A percentile compares a stretch with the other conserved stretches of the same genome.
Conservation (phyloP, 2,113 vertebrate genomes). For the Sinocyclocheilus maitianheensis region DNA sequence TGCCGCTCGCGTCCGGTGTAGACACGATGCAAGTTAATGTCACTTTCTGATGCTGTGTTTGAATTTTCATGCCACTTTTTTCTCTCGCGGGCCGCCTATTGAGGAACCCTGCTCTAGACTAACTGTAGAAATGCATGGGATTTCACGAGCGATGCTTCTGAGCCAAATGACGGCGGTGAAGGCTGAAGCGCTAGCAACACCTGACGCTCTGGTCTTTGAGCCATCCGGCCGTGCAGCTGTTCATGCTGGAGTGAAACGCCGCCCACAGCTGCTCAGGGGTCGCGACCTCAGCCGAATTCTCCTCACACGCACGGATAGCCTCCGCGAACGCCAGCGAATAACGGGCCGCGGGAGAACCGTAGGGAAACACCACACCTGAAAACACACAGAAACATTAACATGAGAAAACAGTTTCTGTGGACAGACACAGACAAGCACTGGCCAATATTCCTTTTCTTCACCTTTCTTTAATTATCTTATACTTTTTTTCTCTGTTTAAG, state of each 20-base stretch:
- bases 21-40: too few species aligned
- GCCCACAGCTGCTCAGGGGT: conserved; percentile 86
- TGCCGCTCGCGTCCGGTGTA: too few species aligned
- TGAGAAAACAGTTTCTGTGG: background rate
- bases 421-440: background rate
- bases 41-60: too few species aligned
- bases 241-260: conserved; percentile 85
- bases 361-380: conserved; percentile 91
- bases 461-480: too few species aligned
- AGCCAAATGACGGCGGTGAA: too few species aligned
- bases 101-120: too few species aligned
- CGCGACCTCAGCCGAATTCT: conserved; percentile 84
- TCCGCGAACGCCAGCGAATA: conserved; percentile 82
- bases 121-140: too few species aligned
- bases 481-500: too few species aligned
- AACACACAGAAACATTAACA: conserved; percentile 17
- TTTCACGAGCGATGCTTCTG: too few species aligned
- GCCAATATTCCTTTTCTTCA: background rate
- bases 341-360: conserved; percentile 76
- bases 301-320: conserved; percentile 80
- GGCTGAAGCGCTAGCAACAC: conserved; percentile 62
- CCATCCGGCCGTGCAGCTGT: conserved; percentile 93
- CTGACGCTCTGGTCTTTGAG: conserved; percentile 88
- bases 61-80: too few species aligned
- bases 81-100: too few species aligned